Evolutionary conservation across 2,113 vertebrate genomes (phyloP).

Genomic region (Micronycteris hirsuta): DNA sequence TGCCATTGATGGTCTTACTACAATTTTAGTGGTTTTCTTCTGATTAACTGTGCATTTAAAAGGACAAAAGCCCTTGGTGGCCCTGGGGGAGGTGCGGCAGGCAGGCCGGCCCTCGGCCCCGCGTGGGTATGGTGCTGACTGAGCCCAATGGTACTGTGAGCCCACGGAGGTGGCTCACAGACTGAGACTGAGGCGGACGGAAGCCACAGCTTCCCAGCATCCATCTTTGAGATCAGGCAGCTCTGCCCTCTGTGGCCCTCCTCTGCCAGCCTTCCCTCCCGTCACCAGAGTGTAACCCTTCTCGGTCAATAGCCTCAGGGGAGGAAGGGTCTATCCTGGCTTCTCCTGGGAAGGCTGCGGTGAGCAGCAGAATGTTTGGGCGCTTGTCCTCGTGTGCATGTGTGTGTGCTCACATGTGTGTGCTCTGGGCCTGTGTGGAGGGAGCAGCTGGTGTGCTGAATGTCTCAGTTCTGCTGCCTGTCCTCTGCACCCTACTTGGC

Average conservation of each 20-base stretch:
- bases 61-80: neutral
- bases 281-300: neutral
- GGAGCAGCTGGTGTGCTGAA: neutral
- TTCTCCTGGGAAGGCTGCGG: neutral
- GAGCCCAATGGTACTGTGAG: no score
- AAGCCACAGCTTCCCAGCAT: neutral
- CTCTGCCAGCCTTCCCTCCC: neutral
- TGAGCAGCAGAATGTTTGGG: neutral
- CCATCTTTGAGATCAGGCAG: neutral
- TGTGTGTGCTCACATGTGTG: neutral
- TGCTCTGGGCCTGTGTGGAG: neutral
- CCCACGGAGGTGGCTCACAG: no score
- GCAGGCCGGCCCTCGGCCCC: neutral
- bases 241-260: fast-evolving
- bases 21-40: neutral
- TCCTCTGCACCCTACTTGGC: no score
- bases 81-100: neutral
- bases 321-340: neutral
- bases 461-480: neutral
- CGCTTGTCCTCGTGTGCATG: neutral
- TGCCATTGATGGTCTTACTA: neutral
- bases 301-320: neutral
- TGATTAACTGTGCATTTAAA: neutral
- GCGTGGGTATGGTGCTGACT: neutral
- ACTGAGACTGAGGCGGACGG: neutral